Conservation (phyloP, 2,888 invertebrate genomes). For the Conomelus anceps region DNA sequence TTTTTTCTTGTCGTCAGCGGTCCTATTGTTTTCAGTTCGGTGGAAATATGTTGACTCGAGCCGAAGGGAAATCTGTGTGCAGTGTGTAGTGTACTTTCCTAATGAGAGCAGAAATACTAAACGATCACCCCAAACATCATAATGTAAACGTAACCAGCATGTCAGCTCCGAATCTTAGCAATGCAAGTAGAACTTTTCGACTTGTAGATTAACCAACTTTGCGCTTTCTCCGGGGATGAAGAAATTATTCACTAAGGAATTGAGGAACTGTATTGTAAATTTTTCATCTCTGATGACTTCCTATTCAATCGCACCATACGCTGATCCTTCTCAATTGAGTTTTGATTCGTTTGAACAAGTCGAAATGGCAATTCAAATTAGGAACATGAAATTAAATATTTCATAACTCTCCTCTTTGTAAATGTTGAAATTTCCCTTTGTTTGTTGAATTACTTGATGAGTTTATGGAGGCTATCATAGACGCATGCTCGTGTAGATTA, state of each 20-base stretch:
- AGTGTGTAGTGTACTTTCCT: not conserved
- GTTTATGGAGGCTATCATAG: too few relatives aligned
- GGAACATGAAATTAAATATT: too few relatives aligned
- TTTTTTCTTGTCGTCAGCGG: not conserved
- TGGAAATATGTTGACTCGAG: not conserved
- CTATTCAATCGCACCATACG: not conserved
- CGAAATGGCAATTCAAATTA: too few relatives aligned
- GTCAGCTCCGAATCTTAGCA: not conserved
- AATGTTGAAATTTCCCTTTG: too few relatives aligned
- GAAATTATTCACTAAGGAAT: not conserved
- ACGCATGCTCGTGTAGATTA: too few relatives aligned
- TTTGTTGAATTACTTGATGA: too few relatives aligned
- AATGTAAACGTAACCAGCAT: not conserved
- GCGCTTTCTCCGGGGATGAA: not conserved
- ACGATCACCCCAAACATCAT: not conserved
- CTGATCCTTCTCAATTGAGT: not conserved
- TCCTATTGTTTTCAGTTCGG: not conserved
- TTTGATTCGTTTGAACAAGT: too few relatives aligned
- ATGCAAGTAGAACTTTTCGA: not conserved
- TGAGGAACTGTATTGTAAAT: not conserved
- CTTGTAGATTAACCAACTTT: not conserved
- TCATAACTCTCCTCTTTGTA: too few relatives aligned
- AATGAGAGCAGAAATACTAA: not conserved
- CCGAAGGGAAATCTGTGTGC: not conserved
- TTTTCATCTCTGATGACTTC: not conserved